Conservation (phyloP, 2,113 vertebrate species). For the Ptilorrhoa leucosticta region DNA sequence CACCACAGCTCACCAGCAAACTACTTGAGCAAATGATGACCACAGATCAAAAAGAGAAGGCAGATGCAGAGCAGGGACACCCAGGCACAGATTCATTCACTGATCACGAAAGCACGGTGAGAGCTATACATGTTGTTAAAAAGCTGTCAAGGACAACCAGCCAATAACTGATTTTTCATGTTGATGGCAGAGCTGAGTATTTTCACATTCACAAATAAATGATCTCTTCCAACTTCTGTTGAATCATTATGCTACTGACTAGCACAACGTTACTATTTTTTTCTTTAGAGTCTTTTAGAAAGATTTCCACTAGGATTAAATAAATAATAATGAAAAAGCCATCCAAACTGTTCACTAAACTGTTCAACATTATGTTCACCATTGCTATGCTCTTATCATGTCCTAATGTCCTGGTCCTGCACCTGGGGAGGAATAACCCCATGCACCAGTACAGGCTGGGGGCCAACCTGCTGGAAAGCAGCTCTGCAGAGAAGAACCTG, state of each 20-base stretch:
- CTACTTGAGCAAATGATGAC: neutral
- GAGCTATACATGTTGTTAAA: neutral
- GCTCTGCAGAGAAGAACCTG: neutral
- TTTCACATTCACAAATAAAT: neutral
- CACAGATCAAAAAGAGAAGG: neutral
- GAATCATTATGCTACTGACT: neutral
- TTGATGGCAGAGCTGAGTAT: neutral
- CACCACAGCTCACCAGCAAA: neutral
- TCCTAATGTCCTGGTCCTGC: neutral
- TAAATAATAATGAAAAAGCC: neutral
- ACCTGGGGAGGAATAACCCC: neutral
- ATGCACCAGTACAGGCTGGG: neutral
- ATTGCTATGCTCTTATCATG: neutral
- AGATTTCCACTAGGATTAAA: neutral
- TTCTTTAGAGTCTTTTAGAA: neutral
- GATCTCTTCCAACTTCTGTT: neutral
- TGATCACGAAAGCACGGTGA: rapidly evolving
- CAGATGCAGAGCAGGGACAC: neutral
- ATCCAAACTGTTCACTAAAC: neutral
- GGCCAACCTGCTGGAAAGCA: neutral
- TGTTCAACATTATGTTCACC: neutral
- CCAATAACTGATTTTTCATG: neutral
- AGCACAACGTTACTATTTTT: neutral
- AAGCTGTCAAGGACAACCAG: neutral
- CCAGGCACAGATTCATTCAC: neutral